These are phyloP conservation scores for Peromyscus aztecus DNA, from an alignment of 2,797 vertebrate species.

Conservation along the genomic window DNA sequence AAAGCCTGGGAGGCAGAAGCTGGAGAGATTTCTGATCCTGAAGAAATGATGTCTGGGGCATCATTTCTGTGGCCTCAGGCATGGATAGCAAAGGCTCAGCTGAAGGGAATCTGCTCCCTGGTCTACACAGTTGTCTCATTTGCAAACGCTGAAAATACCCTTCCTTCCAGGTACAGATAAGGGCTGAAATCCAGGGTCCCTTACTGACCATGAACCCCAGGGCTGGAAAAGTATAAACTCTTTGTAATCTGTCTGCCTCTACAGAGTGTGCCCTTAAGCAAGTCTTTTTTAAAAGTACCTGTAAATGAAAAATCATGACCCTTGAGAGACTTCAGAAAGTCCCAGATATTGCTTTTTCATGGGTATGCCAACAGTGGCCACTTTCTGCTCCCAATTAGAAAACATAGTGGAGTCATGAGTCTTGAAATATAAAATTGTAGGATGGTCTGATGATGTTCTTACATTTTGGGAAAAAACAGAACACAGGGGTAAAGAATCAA, in stretches of 20 bases:
- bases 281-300: neutral
- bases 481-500: neutral
- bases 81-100: neutral
- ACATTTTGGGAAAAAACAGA: slow-evolving; percentile 49
- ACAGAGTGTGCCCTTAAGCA: slow-evolving; percentile 34
- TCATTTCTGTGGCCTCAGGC: neutral
- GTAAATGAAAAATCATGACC: neutral
- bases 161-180: neutral
- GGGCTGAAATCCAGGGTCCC: neutral
- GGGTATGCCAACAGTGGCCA: neutral
- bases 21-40: slow-evolving; percentile 19
- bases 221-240: neutral
- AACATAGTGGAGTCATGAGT: neutral
- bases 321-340: slow-evolving; percentile 19
- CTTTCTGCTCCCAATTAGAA: neutral
- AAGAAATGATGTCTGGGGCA: slow-evolving; percentile 37
- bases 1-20: neutral
- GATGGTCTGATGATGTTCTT: neutral
- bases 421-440: slow-evolving; percentile 41
- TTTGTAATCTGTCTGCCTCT: slow-evolving; percentile 43
- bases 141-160: neutral
- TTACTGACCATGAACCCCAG: slow-evolving; percentile 43
- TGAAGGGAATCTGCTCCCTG: neutral
- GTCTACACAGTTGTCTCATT: neutral
- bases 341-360: slow-evolving; percentile 1